These are phyloP conservation scores for Siniperca obscura DNA, from an alignment of 2,797 vertebrate species.

Conservation along the genomic window DNA sequence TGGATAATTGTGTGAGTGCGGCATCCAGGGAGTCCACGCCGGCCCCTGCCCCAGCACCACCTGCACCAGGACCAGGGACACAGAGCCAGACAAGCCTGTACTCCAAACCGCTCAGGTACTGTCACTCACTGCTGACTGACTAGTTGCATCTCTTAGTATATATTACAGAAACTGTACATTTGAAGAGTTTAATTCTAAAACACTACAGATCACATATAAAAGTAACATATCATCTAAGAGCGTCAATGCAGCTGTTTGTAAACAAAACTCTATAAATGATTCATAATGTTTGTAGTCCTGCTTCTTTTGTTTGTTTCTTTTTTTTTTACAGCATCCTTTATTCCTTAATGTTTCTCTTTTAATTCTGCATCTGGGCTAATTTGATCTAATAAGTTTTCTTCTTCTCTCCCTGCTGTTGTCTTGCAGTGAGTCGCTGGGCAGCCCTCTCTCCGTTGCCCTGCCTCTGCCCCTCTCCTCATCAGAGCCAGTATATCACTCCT, in stretches of 20 bases:
- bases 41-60: slow-evolving; percentile 70
- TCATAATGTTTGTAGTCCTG: too few species aligned
- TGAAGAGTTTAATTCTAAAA: neutral
- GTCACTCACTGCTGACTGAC: neutral
- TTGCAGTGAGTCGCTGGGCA: slow-evolving; percentile 90
- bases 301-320: too few species aligned
- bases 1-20: slow-evolving; percentile 84
- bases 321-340: neutral
- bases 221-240: neutral
- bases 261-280: too few species aligned
- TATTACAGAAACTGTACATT: neutral
- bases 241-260: too few species aligned
- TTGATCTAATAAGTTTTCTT: neutral
- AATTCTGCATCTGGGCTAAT: neutral
- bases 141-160: neutral
- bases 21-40: slow-evolving; percentile 81
- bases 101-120: slow-evolving; percentile 91
- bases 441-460: slow-evolving; percentile 89
- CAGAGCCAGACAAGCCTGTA: slow-evolving; percentile 89
- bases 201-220: neutral
- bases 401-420: slow-evolving; percentile 4
- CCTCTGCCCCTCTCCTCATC: slow-evolving; percentile 89
- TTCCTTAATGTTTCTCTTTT: neutral
- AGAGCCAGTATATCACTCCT: slow-evolving; percentile 89
- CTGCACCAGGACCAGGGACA: slow-evolving; percentile 76